Percentiles rank a stretch among this genome's conserved stretches.
phyloP scores from a whole-genome alignment of 2,797 vertebrate species.

The Trichosurus vulpecula region DNA sequence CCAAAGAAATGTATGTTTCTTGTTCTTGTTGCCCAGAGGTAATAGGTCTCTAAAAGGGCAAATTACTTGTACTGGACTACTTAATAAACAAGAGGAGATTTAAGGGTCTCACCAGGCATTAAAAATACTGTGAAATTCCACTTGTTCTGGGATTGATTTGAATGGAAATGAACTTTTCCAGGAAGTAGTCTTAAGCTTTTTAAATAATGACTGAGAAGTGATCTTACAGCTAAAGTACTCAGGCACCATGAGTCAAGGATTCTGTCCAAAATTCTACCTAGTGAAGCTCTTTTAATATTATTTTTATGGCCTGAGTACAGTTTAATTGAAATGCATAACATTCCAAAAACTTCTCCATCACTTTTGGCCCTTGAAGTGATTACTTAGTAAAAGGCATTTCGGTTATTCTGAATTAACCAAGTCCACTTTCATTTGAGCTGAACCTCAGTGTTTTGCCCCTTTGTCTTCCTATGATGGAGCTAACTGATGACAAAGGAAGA shows the following conservation, averaged over 20 bases:
- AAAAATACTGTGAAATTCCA: constrained; percentile 71
- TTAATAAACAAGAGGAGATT: constrained; percentile 75
- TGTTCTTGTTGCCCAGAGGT: constrained; percentile 75
- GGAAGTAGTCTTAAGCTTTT: constrained; percentile 74
- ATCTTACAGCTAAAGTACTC: constrained; percentile 20
- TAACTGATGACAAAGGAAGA: background rate
- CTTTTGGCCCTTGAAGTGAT: background rate
- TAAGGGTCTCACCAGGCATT: constrained; percentile 69
- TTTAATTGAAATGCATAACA: constrained; percentile 9
- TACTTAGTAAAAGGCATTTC: background rate
- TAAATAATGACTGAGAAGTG: constrained; percentile 62
- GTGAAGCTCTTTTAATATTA: constrained; percentile 30
- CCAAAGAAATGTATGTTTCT: constrained; percentile 74
- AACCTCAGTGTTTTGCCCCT: constrained; percentile 4
- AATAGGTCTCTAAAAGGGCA: constrained; percentile 76
- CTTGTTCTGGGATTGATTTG: constrained; percentile 62
- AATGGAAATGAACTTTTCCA: constrained; percentile 75
- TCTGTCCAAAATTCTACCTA: constrained; percentile 39
- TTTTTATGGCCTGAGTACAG: background rate
- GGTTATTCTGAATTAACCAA: background rate
- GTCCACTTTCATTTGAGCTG: constrained; percentile 9
- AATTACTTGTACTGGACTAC: constrained; percentile 80
- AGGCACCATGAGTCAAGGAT: constrained; percentile 32
- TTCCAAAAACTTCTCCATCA: background rate
- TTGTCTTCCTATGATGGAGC: background rate